phyloP scores from a whole-genome alignment of 2,888 invertebrate species.

The Sarcophaga rosellei region DNA sequence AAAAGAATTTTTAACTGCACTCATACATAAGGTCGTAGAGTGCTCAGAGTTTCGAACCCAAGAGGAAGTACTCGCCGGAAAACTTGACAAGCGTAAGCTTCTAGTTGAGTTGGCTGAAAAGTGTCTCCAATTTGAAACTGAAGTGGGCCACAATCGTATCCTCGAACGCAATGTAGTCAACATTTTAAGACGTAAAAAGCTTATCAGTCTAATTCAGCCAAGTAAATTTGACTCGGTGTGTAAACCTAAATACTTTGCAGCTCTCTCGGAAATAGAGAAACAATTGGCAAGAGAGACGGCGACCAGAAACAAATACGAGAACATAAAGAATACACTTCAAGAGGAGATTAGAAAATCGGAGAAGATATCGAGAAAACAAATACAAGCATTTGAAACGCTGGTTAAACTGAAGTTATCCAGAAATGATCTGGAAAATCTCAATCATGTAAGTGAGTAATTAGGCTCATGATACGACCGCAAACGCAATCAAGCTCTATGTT shows the following conservation, averaged over 20 bases:
- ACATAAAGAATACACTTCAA: not conserved
- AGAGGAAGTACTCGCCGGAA: conserved; percentile 60
- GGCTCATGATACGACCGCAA: no score
- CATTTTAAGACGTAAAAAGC: conserved; percentile 72
- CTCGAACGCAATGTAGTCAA: conserved; percentile 73
- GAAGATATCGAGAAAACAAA: no score
- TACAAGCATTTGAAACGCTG: no score
- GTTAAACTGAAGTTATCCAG: no score
- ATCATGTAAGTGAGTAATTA: no score
- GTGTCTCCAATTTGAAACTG: conserved; percentile 42
- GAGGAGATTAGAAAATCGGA: no score
- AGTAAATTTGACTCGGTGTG: conserved; percentile 27
- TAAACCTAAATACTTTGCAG: no score
- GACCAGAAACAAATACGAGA: not conserved
- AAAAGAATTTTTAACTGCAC: conserved; percentile 67
- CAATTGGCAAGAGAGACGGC: not conserved
- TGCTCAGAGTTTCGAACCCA: conserved; percentile 61
- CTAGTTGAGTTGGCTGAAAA: conserved; percentile 32
- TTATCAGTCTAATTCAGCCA: conserved; percentile 69
- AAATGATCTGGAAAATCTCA: no score
- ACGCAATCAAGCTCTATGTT: no score
- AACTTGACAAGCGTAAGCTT: conserved; percentile 72
- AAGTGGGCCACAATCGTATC: conserved; percentile 57
- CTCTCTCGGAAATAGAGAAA: not conserved
- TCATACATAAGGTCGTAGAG: conserved; percentile 68